Evolutionary conservation across 2,888 invertebrate species (phyloP).

Genomic region (Aricia artaxerxes): DNA sequence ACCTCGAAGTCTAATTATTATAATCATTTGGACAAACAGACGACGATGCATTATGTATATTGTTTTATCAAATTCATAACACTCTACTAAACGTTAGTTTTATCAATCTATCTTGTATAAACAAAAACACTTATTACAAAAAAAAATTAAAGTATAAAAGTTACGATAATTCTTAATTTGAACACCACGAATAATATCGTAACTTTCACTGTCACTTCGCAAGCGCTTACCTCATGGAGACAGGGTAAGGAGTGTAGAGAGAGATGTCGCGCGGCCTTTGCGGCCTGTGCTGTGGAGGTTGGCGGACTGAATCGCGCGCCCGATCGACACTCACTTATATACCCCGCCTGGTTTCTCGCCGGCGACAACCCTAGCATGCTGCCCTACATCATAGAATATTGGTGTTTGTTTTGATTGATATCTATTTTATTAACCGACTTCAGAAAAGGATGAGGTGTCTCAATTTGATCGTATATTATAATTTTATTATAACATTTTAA

Average conservation of each 20-base stretch:
- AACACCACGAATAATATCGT: no score
- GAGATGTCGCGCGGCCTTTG: conserved; percentile 38
- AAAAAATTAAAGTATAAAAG: no score
- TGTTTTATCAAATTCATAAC: conserved; percentile 7
- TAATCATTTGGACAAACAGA: conserved; percentile 19
- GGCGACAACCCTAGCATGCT: conserved; percentile 47
- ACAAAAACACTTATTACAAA: no score
- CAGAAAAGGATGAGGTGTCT: no score
- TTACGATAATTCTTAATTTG: no score
- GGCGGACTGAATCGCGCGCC: conserved; percentile 70
- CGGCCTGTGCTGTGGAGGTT: conserved; percentile 48
- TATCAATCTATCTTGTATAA: no score
- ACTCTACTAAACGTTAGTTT: neutral
- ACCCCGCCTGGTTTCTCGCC: conserved; percentile 61
- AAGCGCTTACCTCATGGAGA: conserved; percentile 41
- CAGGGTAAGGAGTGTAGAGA: conserved; percentile 32
- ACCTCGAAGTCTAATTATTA: conserved; percentile 15
- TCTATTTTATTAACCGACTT: neutral
- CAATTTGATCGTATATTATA: no score
- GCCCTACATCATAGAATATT: neutral
- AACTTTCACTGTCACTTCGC: conserved; percentile 34
- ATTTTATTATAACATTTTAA: no score
- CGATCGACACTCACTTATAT: conserved; percentile 66
- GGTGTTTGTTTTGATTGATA: neutral
- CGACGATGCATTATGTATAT: conserved; percentile 8